A percentile compares a stretch with the other conserved stretches of the same genome.
phyloP scores from a whole-genome alignment of 2,113 vertebrate species.

The Gasterosteus aculeatus region DNA sequence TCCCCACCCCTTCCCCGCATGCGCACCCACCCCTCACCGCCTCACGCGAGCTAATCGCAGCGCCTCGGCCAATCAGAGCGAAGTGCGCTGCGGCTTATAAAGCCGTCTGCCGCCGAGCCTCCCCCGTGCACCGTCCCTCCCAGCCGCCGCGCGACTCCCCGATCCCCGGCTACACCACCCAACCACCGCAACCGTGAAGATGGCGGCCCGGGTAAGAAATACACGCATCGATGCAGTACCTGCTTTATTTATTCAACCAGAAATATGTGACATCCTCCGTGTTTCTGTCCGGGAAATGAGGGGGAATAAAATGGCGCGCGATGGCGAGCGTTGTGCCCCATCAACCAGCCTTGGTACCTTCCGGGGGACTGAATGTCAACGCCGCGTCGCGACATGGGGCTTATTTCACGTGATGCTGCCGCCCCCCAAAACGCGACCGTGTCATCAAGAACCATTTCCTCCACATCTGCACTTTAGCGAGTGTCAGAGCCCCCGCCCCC shows the following conservation, averaged over 20 bases:
- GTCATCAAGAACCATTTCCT: neutral
- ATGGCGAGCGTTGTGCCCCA: constrained; percentile 38
- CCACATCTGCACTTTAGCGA: neutral
- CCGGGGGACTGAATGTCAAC: constrained; percentile 54
- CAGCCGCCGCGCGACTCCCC: constrained; percentile 24
- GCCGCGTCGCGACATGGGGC: neutral
- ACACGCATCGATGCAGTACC: neutral
- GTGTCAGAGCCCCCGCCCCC: neutral
- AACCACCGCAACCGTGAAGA: constrained; percentile 69
- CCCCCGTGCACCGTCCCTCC: constrained; percentile 32
- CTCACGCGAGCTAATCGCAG: constrained; percentile 32
- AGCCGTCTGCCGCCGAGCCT: constrained; percentile 46
- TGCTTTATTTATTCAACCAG: neutral
- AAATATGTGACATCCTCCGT: rapidly evolving
- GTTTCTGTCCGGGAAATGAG: neutral
- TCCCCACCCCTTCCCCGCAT: no score
- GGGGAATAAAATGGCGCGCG: constrained; percentile 13
- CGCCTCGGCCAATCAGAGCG: constrained; percentile 66
- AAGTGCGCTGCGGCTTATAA: constrained; percentile 59
- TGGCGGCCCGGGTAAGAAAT: constrained; percentile 81
- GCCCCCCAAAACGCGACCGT: neutral
- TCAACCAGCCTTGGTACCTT: neutral
- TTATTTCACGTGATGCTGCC: neutral
- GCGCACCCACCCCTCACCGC: neutral
- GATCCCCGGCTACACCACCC: constrained; percentile 41